These are phyloP conservation scores for Aurelia coerulea DNA, from an alignment of 30 jellyfish, hydroid and myxozoan species.

Conservation along the genomic window DNA sequence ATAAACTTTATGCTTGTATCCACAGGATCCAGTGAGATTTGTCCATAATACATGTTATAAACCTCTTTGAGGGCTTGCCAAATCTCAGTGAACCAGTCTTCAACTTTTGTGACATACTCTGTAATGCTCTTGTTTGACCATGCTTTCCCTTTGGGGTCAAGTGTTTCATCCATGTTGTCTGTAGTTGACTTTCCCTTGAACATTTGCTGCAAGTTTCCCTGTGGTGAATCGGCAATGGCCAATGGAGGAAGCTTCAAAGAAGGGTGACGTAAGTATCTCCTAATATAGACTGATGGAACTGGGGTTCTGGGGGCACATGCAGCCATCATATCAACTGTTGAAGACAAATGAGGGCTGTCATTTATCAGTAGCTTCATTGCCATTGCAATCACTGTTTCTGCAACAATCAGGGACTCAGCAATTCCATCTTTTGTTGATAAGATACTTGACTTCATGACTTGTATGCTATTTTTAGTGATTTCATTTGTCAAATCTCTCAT, in stretches of 20 bases:
- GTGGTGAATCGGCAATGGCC: slow-evolving; percentile 14
- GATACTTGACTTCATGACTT: slow-evolving; percentile 40
- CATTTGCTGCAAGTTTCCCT: slow-evolving; percentile 62
- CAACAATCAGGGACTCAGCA: slow-evolving; percentile 67
- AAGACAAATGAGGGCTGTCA: slow-evolving; percentile 61
- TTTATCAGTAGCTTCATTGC: slow-evolving; percentile 45
- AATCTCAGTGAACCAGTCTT: slow-evolving; percentile 70
- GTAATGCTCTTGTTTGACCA: slow-evolving; percentile 93
- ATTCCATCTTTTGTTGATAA: slow-evolving; percentile 34
- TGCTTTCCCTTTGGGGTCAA: slow-evolving; percentile 92
- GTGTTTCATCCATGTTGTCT: slow-evolving; percentile 48
- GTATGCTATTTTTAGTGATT: slow-evolving; percentile 29
- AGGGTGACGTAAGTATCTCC: slow-evolving; percentile 75
- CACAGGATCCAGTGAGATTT: slow-evolving; percentile 37
- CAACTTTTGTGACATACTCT: slow-evolving; percentile 64
- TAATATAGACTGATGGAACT: slow-evolving; percentile 65
- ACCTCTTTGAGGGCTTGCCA: slow-evolving; percentile 80
- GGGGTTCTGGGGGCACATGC: slow-evolving; percentile 79
- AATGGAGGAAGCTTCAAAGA: slow-evolving; percentile 81
- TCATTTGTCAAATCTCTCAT: slow-evolving; percentile 52
- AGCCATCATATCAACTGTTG: slow-evolving; percentile 84
- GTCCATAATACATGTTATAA: slow-evolving; percentile 75
- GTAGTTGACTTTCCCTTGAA: slow-evolving; percentile 47
- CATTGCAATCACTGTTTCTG: slow-evolving; percentile 91
- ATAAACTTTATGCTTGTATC: slow-evolving; percentile 87